phyloP scores from a whole-genome alignment of 2,797 vertebrate genomes.

The Gastrophryne carolinensis region DNA sequence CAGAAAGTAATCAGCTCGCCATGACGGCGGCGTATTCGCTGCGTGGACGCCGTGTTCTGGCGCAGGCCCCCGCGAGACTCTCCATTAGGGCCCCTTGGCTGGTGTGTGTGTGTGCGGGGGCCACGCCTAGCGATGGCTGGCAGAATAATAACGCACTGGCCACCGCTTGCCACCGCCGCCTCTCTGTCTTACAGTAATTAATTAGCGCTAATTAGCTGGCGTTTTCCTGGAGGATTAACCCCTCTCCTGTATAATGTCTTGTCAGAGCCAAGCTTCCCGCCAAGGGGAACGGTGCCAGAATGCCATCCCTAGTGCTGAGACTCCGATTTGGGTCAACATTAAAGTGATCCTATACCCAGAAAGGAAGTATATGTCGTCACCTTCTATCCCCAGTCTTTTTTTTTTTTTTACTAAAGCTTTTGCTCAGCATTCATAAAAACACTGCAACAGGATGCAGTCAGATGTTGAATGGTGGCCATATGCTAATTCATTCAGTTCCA shows the following conservation, averaged over 20 bases:
- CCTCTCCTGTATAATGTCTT: conserved; percentile 11
- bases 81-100: conserved; percentile 43
- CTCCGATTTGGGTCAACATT: no score
- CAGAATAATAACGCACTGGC: conserved; percentile 9
- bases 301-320: no score
- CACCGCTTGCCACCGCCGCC: not conserved
- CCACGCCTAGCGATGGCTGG: conserved; percentile 9
- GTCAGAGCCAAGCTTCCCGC: not conserved
- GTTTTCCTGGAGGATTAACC: conserved; percentile 42
- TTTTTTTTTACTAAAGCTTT: no score
- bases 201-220: conserved; percentile 46
- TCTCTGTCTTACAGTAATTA: conserved; percentile 43
- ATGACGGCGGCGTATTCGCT: conserved; percentile 54
- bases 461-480: no score
- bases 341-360: no score
- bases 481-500: no score
- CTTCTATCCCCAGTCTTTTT: no score
- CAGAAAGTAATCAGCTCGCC: conserved; percentile 54
- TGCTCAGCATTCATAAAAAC: no score
- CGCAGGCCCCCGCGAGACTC: conserved; percentile 18
- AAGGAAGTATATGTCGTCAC: no score
- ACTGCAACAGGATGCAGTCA: no score
- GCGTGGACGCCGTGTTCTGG: conserved; percentile 35
- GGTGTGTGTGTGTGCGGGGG: not conserved
- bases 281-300: conserved; percentile 2